phyloP scores from a whole-genome alignment of 2,888 invertebrate species.

The Plagiodera versicolora region DNA sequence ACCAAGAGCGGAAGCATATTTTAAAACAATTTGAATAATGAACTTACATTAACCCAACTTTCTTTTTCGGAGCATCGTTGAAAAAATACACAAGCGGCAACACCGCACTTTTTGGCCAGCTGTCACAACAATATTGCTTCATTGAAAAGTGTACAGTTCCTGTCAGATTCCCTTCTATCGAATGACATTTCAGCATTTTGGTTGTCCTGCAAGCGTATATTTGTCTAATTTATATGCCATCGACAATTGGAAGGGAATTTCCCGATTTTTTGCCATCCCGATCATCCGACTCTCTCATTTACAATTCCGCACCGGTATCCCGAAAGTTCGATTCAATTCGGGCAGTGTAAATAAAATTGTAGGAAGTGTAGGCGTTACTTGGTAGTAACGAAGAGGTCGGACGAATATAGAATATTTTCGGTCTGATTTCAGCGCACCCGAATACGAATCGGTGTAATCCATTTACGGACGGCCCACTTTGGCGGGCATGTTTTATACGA shows the following conservation, averaged over 20 bases:
- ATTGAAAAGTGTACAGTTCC: too few relatives aligned
- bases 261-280: background rate
- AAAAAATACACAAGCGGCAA: too few relatives aligned
- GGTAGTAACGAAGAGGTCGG: conserved; percentile 29
- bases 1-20: too few relatives aligned
- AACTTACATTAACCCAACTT: too few relatives aligned
- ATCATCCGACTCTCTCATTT: conserved; percentile 8
- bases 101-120: too few relatives aligned
- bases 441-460: conserved; percentile 45
- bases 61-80: too few relatives aligned
- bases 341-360: conserved; percentile 24
- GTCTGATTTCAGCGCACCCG: conserved; percentile 40
- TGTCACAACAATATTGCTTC: too few relatives aligned
- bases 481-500: conserved; percentile 46
- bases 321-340: conserved; percentile 3
- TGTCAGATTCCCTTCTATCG: too few relatives aligned
- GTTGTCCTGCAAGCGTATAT: too few relatives aligned
- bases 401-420: conserved; percentile 46
- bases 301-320: conserved; percentile 2
- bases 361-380: conserved; percentile 24
- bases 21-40: too few relatives aligned
- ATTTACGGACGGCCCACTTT: conserved; percentile 46
- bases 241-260: background rate
- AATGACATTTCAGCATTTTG: too few relatives aligned
- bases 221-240: background rate